phyloP scores from a whole-genome alignment of 2,888 invertebrate species.

The Tetramorium bicarinatum region DNA sequence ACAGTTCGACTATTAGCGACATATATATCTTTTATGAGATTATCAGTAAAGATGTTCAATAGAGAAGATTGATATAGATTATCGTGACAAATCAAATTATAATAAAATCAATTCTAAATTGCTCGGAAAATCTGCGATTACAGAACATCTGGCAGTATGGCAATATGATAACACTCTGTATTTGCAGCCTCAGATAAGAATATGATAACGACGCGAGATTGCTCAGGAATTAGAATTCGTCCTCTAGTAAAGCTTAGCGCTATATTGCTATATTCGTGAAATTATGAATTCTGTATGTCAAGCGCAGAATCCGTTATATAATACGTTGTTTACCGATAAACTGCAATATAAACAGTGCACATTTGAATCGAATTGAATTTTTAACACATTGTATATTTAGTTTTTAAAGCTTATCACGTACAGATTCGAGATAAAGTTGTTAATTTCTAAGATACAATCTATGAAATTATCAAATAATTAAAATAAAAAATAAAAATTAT shows the following conservation, averaged over 20 bases:
- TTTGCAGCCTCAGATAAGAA: not conserved
- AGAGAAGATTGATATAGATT: not conserved
- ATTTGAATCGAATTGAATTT: not conserved
- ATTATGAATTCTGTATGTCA: not conserved
- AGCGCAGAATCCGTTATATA: not conserved
- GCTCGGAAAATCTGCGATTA: not conserved
- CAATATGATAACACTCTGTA: not conserved
- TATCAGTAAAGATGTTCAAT: too few relatives aligned
- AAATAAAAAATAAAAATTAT: not conserved
- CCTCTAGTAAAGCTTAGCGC: not conserved
- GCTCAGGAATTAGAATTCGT: not conserved
- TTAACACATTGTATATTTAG: not conserved
- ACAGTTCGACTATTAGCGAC: not conserved
- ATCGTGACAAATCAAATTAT: not conserved
- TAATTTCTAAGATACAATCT: not conserved
- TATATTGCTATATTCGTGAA: not conserved
- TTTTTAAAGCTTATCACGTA: not conserved
- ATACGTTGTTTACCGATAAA: not conserved
- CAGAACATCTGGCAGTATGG: not conserved
- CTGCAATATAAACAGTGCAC: not conserved
- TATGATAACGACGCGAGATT: conserved; percentile 10
- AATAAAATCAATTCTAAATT: conserved; percentile 9
- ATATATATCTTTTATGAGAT: not conserved
- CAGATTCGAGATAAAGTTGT: not conserved
- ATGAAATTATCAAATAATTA: not conserved